Percentiles rank a stretch among this genome's conserved stretches.
Evolutionary conservation across 2,888 invertebrate genomes (phyloP).

Genomic region (Rhopalosiphum nymphaeae): DNA sequence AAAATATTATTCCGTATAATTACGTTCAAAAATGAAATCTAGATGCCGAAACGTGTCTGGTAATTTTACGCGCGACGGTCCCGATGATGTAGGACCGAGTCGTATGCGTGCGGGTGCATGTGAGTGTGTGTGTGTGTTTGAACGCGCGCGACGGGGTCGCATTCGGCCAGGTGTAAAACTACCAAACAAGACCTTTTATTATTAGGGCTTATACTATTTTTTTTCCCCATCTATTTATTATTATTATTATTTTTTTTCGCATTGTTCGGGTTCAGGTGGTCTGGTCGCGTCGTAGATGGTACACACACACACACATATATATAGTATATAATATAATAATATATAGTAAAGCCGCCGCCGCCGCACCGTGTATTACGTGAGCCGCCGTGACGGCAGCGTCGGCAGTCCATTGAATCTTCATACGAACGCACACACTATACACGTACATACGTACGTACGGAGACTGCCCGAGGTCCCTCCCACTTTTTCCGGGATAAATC

Average conservation of each 20-base stretch:
- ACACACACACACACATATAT: too few species aligned
- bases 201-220: constrained; percentile 34
- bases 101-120: not conserved
- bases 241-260: not conserved
- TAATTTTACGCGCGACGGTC: constrained; percentile 38
- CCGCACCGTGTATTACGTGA: not conserved
- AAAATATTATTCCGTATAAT: constrained; percentile 19
- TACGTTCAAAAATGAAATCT: constrained; percentile 32
- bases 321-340: too few species aligned
- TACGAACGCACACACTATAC: not conserved
- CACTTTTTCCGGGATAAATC: constrained; percentile 22
- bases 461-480: not conserved
- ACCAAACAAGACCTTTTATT: constrained; percentile 62
- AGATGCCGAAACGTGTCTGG: constrained; percentile 48
- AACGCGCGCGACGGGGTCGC: not conserved
- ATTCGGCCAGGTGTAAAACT: constrained; percentile 63
- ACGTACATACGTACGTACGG: not conserved
- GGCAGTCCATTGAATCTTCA: constrained; percentile 45
- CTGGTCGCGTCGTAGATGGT: not conserved
- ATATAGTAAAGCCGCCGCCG: not conserved
- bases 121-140: not conserved
- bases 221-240: not conserved
- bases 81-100: not conserved
- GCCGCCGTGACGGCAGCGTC: constrained; percentile 23
- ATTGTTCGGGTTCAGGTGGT: constrained; percentile 60